phyloP scores from a whole-genome alignment of 2,113 vertebrate genomes.

The Peromyscus polionotus region DNA sequence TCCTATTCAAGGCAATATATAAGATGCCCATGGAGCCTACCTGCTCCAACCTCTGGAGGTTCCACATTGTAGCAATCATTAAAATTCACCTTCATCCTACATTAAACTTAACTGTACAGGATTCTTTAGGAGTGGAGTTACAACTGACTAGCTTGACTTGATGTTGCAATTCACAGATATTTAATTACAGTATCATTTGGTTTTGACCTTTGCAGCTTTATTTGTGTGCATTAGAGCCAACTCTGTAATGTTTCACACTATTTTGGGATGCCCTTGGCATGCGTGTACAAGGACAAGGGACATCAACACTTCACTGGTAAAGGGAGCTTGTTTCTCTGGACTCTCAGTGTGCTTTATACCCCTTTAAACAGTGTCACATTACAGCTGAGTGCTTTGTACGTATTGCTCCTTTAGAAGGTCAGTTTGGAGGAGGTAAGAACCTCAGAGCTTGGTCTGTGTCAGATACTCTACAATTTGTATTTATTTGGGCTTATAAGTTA shows the following conservation, averaged over 20 bases:
- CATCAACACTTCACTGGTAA: not conserved
- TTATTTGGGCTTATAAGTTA: not conserved
- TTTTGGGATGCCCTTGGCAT: conserved; percentile 43
- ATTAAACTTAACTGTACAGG: conserved; percentile 21
- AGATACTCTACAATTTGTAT: not conserved
- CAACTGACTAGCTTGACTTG: conserved; percentile 5
- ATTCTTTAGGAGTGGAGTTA: conserved; percentile 16
- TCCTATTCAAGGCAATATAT: not conserved
- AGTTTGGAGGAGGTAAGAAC: not conserved
- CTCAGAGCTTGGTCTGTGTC: not conserved
- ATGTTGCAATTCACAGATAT: conserved; percentile 51
- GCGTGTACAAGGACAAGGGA: not conserved
- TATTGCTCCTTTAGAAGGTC: not conserved
- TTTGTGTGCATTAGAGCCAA: conserved; percentile 26
- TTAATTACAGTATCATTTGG: conserved; percentile 57
- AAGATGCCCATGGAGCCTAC: not conserved
- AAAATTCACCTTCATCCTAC: conserved; percentile 55
- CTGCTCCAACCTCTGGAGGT: not conserved
- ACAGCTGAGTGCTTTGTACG: not conserved
- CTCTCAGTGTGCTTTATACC: not conserved
- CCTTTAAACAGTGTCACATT: not conserved
- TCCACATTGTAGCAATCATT: conserved; percentile 4
- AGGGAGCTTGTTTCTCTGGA: not conserved
- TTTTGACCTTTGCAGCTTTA: conserved; percentile 42
- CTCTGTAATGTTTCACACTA: not conserved